These are phyloP conservation scores for Australoheros scitulus DNA, from an alignment of 2,113 vertebrate genomes.

Conservation along the genomic window DNA sequence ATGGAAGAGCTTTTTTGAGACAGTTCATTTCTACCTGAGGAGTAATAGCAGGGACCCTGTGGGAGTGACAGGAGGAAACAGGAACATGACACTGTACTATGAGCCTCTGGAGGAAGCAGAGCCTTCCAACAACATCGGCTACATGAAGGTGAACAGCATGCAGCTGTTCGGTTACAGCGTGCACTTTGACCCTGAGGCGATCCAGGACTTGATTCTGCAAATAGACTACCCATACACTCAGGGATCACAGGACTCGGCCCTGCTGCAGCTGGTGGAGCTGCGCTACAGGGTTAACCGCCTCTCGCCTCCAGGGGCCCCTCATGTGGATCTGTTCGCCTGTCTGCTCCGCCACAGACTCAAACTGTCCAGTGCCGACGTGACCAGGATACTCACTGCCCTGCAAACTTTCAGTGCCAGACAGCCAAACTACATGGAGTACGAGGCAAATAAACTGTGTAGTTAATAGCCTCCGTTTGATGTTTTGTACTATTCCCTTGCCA, in stretches of 20 bases:
- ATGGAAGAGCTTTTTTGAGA: constrained; percentile 99
- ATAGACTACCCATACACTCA: constrained; percentile 97
- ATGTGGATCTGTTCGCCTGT: constrained; percentile 93
- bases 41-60: constrained; percentile 86
- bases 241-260: constrained; percentile 94
- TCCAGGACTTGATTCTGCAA: constrained; percentile 96
- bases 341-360: constrained; percentile 95
- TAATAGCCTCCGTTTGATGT: constrained; percentile 75
- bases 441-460: constrained; percentile 94
- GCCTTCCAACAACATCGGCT: constrained; percentile 87
- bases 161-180: constrained; percentile 97
- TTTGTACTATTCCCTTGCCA: constrained; percentile 58
- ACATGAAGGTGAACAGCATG: constrained; percentile 96
- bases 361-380: constrained; percentile 91
- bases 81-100: constrained; percentile 84
- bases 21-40: constrained; percentile 95
- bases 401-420: constrained; percentile 89
- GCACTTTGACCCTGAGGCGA: constrained; percentile 95
- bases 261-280: constrained; percentile 95
- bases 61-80: constrained; percentile 35
- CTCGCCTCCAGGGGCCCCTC: constrained; percentile 89
- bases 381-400: constrained; percentile 91
- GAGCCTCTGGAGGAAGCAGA: constrained; percentile 87
- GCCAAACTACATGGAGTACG: constrained; percentile 87
- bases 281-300: constrained; percentile 94